These are phyloP conservation scores for Sialia sialis DNA, from an alignment of 2,113 vertebrate genomes.

Conservation along the genomic window DNA sequence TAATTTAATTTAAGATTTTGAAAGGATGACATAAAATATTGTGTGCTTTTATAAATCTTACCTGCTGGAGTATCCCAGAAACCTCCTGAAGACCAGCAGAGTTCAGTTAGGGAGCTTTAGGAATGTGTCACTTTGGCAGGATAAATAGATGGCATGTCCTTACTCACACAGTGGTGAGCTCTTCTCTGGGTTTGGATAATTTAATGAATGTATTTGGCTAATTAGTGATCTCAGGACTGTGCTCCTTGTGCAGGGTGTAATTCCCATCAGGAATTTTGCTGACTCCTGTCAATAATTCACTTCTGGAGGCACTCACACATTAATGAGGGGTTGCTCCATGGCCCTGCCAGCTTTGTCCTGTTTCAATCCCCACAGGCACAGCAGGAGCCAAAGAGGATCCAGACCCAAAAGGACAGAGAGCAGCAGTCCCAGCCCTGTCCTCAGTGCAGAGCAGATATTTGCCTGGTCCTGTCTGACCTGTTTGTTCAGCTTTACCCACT, in stretches of 20 bases:
- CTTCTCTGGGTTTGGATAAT: not conserved
- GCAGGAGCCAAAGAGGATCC: not conserved
- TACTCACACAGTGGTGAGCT: not conserved
- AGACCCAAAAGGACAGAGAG: not conserved
- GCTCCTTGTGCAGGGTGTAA: not conserved
- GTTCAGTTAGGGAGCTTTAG: not conserved
- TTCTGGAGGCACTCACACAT: rapidly evolving
- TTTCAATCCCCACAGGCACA: not conserved
- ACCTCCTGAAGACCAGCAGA: not conserved
- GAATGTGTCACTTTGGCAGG: not conserved
- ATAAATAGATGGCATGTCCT: not conserved
- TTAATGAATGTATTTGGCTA: not conserved
- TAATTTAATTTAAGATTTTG: not conserved
- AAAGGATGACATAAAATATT: not conserved
- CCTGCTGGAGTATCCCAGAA: not conserved
- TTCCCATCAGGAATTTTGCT: not conserved
- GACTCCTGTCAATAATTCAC: not conserved
- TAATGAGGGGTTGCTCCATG: not conserved
- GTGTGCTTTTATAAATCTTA: not conserved
- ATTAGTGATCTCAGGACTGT: not conserved
- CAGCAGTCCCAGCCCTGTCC: not conserved
- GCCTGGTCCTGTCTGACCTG: not conserved
- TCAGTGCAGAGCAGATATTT: not conserved
- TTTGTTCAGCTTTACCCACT: not conserved
- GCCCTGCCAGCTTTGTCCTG: not conserved